Conservation (phyloP, 2,888 invertebrate genomes). For the Pocota personata region DNA sequence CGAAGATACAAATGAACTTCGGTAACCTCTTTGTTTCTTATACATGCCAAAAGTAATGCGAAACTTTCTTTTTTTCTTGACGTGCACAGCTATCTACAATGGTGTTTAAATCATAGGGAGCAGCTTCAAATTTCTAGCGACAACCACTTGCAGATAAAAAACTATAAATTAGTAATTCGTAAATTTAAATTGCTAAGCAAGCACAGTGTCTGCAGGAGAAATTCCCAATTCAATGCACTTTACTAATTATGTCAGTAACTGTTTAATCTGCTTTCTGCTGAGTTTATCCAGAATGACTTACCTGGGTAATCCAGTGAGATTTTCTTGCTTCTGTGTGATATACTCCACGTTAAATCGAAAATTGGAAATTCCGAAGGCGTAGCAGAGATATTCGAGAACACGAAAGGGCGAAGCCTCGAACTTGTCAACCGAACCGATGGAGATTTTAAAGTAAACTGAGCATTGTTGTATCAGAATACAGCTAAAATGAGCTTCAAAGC, state of each 20-base stretch:
- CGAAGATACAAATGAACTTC: conserved; percentile 27
- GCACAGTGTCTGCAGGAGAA: not conserved
- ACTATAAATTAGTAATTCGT: not conserved
- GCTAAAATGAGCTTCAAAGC: conserved; percentile 23
- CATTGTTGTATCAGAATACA: conserved; percentile 29
- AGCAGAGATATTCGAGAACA: conserved; percentile 20
- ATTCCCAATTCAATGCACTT: conserved; percentile 19
- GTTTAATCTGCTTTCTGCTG: conserved; percentile 8
- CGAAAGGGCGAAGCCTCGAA: not conserved
- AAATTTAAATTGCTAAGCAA: not conserved
- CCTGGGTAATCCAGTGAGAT: conserved; percentile 28
- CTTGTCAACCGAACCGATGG: conserved; percentile 53
- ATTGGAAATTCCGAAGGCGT: conserved; percentile 19
- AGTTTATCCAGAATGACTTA: conserved; percentile 34
- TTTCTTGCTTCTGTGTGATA: conserved; percentile 6
- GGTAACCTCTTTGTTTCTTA: conserved; percentile 36
- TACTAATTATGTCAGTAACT: conserved; percentile 40
- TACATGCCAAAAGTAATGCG: conserved; percentile 36
- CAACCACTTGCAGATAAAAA: not conserved
- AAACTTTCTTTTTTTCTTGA: conserved; percentile 63
- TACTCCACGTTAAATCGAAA: conserved; percentile 18
- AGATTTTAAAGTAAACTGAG: conserved; percentile 55
- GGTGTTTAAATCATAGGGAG: not conserved
- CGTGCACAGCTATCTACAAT: not conserved
- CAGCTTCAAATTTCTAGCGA: not conserved